These are phyloP conservation scores for Psylliodes chrysocephalus DNA, from an alignment of 2,888 invertebrate species.

Conservation along the genomic window DNA sequence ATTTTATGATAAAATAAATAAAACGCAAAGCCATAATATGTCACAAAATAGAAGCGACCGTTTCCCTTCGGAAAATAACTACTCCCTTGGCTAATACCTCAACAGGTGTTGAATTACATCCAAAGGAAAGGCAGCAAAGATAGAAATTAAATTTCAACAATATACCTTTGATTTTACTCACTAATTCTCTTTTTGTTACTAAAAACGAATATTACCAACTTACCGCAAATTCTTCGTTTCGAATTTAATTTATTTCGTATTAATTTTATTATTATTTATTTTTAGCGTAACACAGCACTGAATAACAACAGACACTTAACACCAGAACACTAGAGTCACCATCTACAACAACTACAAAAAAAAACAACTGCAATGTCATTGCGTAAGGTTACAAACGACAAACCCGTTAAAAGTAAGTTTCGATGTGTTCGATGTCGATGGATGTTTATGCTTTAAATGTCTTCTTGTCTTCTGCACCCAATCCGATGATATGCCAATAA, in stretches of 20 bases:
- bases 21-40: no score
- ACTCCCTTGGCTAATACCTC: no score
- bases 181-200: no score
- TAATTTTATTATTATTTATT: slow-evolving; percentile 27
- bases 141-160: no score
- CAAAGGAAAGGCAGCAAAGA: no score
- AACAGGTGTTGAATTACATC: no score
- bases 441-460: slow-evolving; percentile 25
- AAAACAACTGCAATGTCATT: slow-evolving; percentile 40
- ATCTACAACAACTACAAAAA: slow-evolving; percentile 15
- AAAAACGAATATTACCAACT: no score
- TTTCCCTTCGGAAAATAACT: no score
- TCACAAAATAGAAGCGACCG: no score
- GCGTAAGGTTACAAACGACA: slow-evolving; percentile 40
- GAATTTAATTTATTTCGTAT: not conserved
- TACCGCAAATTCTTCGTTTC: no score
- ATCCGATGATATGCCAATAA: not conserved
- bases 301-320: slow-evolving; percentile 31
- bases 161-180: no score
- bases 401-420: slow-evolving; percentile 43
- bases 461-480: slow-evolving; percentile 6
- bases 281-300: slow-evolving; percentile 36
- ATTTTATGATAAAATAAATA: no score
- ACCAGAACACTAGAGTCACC: slow-evolving; percentile 29
- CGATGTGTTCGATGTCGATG: slow-evolving; percentile 12